A percentile compares a stretch with the other conserved stretches of the same genome.
phyloP scores from a whole-genome alignment of 92 coral and sea anemone genomes.

The Muricea muricata region DNA sequence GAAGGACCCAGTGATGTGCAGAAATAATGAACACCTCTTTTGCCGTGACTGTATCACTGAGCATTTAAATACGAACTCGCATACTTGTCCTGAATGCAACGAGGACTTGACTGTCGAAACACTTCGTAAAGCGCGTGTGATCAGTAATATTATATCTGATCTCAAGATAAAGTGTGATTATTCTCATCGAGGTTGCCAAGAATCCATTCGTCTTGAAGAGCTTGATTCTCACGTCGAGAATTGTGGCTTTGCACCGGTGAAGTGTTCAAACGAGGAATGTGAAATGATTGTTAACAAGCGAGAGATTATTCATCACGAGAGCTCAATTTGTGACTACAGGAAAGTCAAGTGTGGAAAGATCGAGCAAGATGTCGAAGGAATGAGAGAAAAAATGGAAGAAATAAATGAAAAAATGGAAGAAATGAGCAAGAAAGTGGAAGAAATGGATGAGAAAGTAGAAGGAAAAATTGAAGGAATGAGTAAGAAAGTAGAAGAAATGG shows the following conservation, averaged over 20 bases:
- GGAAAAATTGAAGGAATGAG: neutral
- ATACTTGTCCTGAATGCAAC: conserved; percentile 70
- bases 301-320: neutral
- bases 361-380: neutral
- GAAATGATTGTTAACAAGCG: neutral
- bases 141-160: conserved; percentile 55
- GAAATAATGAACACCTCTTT: conserved; percentile 65
- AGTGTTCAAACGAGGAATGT: conserved; percentile 59
- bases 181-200: conserved; percentile 51
- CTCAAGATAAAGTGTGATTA: conserved; percentile 60
- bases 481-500: no score
- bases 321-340: neutral
- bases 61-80: conserved; percentile 34
- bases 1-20: conserved; percentile 67
- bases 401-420: no score
- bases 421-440: no score
- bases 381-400: no score
- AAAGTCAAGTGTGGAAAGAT: neutral
- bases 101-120: conserved; percentile 25
- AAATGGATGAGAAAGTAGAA: neutral
- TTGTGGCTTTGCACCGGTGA: conserved; percentile 60
- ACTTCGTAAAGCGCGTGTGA: conserved; percentile 57
- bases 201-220: conserved; percentile 43
- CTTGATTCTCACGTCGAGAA: conserved; percentile 32
- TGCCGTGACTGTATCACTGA: conserved; percentile 67